A percentile compares a stretch with the other conserved stretches of the same genome.
phyloP scores from a whole-genome alignment of 2,888 invertebrate species.

The Camptogramma bilineatum region DNA sequence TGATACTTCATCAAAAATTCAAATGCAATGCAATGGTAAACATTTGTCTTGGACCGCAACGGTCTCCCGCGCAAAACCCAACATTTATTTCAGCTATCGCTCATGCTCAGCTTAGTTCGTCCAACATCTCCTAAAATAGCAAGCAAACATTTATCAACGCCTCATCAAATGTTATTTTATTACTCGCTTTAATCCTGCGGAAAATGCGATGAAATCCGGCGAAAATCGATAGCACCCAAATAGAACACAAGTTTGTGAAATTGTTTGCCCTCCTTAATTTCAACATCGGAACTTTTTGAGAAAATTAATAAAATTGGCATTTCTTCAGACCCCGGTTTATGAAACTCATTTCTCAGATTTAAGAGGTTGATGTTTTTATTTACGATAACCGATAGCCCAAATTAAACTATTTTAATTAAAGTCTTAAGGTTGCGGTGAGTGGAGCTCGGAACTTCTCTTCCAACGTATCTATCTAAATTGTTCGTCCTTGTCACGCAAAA shows the following conservation, averaged over 20 bases:
- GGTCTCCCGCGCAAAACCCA: slow-evolving; percentile 13
- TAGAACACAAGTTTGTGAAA: slow-evolving; percentile 28
- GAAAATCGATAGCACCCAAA: slow-evolving; percentile 34
- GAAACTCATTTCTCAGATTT: slow-evolving; percentile 2
- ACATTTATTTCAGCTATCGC: slow-evolving; percentile 43
- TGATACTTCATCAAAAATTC: slow-evolving; percentile 46
- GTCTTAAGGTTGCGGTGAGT: not conserved
- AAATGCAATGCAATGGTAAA: slow-evolving; percentile 41
- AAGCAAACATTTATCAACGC: slow-evolving; percentile 37
- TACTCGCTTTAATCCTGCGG: slow-evolving; percentile 16
- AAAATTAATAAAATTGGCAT: slow-evolving; percentile 21
- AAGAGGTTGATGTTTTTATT: not conserved
- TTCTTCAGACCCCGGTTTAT: not conserved
- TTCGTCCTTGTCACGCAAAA: too few species aligned
- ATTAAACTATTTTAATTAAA: slow-evolving; percentile 46
- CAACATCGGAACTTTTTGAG: slow-evolving; percentile 32
- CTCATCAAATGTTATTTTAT: slow-evolving; percentile 35
- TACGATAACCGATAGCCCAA: not conserved
- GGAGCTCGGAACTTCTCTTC: too few species aligned
- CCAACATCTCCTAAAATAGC: slow-evolving; percentile 28
- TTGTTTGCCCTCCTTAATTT: slow-evolving; percentile 34
- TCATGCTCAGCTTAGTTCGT: slow-evolving; percentile 33
- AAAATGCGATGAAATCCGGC: slow-evolving; percentile 25
- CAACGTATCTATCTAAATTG: too few species aligned
- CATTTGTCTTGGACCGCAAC: slow-evolving; percentile 36